Evolutionary conservation across 2,888 invertebrate genomes (phyloP).

Genomic region (Phengaris alcon): DNA sequence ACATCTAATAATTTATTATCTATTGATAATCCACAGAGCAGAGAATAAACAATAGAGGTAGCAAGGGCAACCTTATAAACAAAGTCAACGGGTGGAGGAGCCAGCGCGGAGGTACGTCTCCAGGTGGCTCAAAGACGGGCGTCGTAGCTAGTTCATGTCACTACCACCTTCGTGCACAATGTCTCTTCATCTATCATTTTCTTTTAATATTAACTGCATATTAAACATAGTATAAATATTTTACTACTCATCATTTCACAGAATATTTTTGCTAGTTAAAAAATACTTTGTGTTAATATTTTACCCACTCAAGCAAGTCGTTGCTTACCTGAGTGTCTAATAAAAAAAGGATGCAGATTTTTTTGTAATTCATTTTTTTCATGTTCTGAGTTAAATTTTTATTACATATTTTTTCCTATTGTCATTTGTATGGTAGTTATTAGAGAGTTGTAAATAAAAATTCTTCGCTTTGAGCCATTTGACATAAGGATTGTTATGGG

Average conservation of each 20-base stretch:
- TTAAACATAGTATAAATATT: not conserved
- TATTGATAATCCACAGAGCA: slow-evolving; percentile 69
- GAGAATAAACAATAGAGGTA: slow-evolving; percentile 74
- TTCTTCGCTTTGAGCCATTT: slow-evolving; percentile 35
- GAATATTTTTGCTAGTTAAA: too few relatives aligned
- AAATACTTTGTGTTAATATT: too few relatives aligned
- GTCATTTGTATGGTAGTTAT: slow-evolving; percentile 1
- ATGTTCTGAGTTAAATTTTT: not conserved
- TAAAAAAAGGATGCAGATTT: not conserved
- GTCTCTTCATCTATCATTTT: not conserved
- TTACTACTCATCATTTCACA: not conserved
- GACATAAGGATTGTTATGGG: slow-evolving; percentile 31
- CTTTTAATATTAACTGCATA: not conserved
- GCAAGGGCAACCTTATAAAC: slow-evolving; percentile 65
- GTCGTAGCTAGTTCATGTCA: slow-evolving; percentile 27
- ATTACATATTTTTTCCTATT: not conserved
- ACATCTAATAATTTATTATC: not conserved
- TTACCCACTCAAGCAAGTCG: too few relatives aligned
- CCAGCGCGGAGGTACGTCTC: slow-evolving; percentile 74
- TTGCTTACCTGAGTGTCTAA: too few relatives aligned
- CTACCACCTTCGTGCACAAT: slow-evolving; percentile 8
- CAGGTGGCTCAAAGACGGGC: slow-evolving; percentile 16
- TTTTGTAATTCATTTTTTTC: not conserved
- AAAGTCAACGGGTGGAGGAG: slow-evolving; percentile 76
- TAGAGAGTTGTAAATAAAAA: not conserved